Base-by-base conservation (phyloP, 2,888 invertebrate species). In the Sialis lutaria region DNA sequence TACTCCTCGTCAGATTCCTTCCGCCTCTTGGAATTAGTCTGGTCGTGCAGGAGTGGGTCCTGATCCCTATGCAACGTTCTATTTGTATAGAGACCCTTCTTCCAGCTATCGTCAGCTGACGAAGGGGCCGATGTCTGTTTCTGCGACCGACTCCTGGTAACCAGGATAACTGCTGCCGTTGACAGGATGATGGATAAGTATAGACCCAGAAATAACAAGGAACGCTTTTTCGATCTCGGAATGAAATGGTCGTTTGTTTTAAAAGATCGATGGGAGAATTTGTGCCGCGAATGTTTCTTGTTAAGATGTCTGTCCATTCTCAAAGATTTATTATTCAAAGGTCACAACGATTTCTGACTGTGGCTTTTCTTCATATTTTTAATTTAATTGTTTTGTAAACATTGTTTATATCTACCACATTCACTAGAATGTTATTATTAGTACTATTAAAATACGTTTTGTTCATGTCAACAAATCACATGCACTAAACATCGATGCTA, bases 71-170 rank as follows among this genome's bases (percentile, higher is more conserved):
- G 22, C 46, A 46, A 33, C 30, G 46, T 46, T 8, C 46, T 12
- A 33, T 46, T 46, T 10, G 46, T 46, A 32, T 46, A 46, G 33
- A 46, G 33, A n/a, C 46, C 46, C 22, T 34, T 31, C 22, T 46
- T 46, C 46, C 46, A 46, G 12, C 41, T 46, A 33, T 46, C 46
- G 10, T 46, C 46, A 22, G 32, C 33, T 8, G 44, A 12, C 12
- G 33, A 9, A 13, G 42, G 10, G 31, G 42, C 32, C 42, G 42
- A 9, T 30, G 13, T 5, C 30, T 10, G 10, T 12, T 10, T 12
- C 37, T 37, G 37, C 37, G 37, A 12, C 12, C 37, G 37, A 37
- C 37, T 12, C 37, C 37, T n/a, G 6, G 37, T 10, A n/a, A 37
- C 12, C 37, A 37, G n/a, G n/a, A n/a, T 12, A 12, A 37, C 10